phyloP scores from a whole-genome alignment of 2,888 invertebrate genomes.

The Platycnemis pennipes region DNA sequence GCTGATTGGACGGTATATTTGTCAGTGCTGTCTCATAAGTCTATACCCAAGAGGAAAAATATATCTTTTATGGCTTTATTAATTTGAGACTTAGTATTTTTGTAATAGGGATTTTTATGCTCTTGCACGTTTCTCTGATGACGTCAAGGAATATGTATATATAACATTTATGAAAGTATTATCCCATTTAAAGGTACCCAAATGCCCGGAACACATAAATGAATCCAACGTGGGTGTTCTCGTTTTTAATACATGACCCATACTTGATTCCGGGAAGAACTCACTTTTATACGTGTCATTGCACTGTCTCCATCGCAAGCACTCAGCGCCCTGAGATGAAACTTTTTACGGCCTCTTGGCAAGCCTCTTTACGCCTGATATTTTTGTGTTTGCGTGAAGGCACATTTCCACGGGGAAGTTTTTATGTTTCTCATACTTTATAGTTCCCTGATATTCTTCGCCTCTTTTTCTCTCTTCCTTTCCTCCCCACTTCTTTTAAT shows the following conservation, averaged over 20 bases:
- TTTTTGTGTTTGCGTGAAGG: background rate
- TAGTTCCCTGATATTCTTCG: background rate
- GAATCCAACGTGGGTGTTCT: background rate
- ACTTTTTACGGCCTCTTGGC: background rate
- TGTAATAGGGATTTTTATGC: too few species aligned
- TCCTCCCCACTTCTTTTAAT: too few species aligned
- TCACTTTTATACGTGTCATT: background rate
- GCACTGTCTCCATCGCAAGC: background rate
- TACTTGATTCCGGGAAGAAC: background rate
- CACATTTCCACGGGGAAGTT: background rate
- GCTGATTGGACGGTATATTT: too few species aligned
- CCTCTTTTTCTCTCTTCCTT: background rate
- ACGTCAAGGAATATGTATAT: too few species aligned
- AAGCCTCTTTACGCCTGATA: background rate
- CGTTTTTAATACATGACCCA: slow-evolving; percentile 2
- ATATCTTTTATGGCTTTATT: too few species aligned
- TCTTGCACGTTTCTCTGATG: too few species aligned
- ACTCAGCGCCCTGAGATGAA: background rate
- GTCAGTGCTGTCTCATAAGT: too few species aligned
- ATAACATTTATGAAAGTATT: too few species aligned
- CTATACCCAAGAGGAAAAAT: too few species aligned
- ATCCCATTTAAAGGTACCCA: too few species aligned
- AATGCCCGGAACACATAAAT: background rate
- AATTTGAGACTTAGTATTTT: too few species aligned
- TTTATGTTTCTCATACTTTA: background rate